A percentile compares a stretch with the other conserved stretches of the same genome.
phyloP scores from a whole-genome alignment of 2,113 vertebrate genomes.

The Grallaria varia region DNA sequence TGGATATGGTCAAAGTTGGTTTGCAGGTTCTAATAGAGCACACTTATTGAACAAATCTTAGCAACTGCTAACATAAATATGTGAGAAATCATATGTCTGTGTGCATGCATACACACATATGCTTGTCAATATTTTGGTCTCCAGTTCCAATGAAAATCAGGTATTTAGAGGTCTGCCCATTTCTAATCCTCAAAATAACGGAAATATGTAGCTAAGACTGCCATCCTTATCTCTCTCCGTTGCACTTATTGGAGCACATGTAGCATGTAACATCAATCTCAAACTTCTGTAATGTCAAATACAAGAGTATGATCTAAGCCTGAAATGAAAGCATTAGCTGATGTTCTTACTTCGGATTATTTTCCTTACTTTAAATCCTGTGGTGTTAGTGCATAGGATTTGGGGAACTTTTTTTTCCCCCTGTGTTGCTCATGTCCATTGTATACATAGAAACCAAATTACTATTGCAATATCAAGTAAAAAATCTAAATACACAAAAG shows the following conservation, averaged over 20 bases:
- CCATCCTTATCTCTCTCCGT: neutral
- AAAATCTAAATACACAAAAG: neutral
- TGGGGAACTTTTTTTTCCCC: no score
- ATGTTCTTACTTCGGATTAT: conserved; percentile 34
- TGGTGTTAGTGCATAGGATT: neutral
- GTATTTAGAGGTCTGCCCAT: neutral
- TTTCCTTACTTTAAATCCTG: conserved; percentile 15
- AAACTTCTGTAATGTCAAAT: conserved; percentile 18
- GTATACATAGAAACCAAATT: neutral
- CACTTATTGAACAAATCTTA: neutral
- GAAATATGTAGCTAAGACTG: neutral
- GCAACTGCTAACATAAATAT: neutral
- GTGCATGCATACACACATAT: rapidly evolving
- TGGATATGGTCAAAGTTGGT: neutral
- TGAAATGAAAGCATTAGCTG: conserved; percentile 24
- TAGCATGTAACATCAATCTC: neutral
- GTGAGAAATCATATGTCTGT: neutral
- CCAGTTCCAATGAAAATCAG: neutral
- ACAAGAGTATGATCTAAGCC: neutral
- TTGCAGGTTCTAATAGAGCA: neutral
- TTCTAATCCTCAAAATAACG: conserved; percentile 36
- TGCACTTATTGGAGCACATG: neutral
- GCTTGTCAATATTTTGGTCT: neutral
- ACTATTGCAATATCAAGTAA: neutral
- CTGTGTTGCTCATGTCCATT: neutral